Evolutionary conservation across 2,888 invertebrate species (phyloP).

Genomic region (Microctonus hyperodae): DNA sequence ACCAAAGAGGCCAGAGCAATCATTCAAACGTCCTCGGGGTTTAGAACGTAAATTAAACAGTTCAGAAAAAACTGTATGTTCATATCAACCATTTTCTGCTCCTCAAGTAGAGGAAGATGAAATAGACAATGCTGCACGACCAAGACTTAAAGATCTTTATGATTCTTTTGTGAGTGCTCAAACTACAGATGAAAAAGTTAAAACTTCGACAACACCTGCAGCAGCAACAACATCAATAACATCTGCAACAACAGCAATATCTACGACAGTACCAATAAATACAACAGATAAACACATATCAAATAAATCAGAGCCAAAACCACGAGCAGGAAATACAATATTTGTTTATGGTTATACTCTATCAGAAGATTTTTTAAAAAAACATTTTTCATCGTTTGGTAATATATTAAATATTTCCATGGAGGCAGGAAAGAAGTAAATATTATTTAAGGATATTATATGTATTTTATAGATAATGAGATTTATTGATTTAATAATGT

Average conservation of each 20-base stretch:
- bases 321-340: conserved; percentile 81
- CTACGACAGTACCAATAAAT: conserved; percentile 63
- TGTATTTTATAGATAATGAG: not conserved
- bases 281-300: conserved; percentile 56
- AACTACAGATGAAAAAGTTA: conserved; percentile 70
- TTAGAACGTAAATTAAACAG: conserved; percentile 78
- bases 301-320: conserved; percentile 68
- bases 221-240: conserved; percentile 55
- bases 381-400: conserved; percentile 77
- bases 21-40: conserved; percentile 88
- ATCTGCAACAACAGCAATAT: conserved; percentile 69
- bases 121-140: conserved; percentile 68
- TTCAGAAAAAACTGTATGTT: conserved; percentile 77
- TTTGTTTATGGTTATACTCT: conserved; percentile 83
- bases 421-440: conserved; percentile 83
- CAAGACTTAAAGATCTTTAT: conserved; percentile 71
- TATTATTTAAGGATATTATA: conserved; percentile 29
- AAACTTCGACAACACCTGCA: conserved; percentile 34
- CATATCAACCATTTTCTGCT: conserved; percentile 92
- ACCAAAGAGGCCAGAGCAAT: conserved; percentile 86
- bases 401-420: conserved; percentile 82
- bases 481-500: conserved; percentile 10
- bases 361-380: conserved; percentile 79
- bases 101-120: conserved; percentile 80
- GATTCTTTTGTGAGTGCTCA: conserved; percentile 78